phyloP scores from a whole-genome alignment of 2,113 vertebrate genomes.

The Bos indicus region DNA sequence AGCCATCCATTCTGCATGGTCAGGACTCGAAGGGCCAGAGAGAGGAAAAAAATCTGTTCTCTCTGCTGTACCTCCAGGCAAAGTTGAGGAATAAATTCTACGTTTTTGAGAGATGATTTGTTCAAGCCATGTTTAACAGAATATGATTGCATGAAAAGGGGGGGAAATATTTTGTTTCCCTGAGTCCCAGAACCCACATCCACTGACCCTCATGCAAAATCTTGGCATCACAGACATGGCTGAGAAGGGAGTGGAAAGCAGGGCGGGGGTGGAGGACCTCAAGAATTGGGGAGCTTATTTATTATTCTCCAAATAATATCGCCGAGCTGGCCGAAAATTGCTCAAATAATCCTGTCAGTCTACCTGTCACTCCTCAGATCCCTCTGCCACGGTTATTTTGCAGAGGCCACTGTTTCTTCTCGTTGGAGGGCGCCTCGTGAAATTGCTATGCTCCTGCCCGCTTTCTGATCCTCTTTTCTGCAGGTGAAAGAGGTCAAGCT shows the following conservation, averaged over 20 bases:
- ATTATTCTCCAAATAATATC: slow-evolving; percentile 74
- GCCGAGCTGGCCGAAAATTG: slow-evolving; percentile 70
- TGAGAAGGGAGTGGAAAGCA: not conserved
- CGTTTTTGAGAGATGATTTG: slow-evolving; percentile 86
- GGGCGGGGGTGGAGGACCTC: slow-evolving; percentile 14
- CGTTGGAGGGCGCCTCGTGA: slow-evolving; percentile 36
- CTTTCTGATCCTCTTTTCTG: not conserved
- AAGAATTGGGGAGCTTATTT: slow-evolving; percentile 64
- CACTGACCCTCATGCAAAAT: slow-evolving; percentile 70
- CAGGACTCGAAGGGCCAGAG: slow-evolving; percentile 88
- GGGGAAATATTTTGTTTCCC: slow-evolving; percentile 71
- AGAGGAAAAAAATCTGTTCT: slow-evolving; percentile 85
- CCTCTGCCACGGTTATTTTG: slow-evolving; percentile 70
- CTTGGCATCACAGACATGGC: slow-evolving; percentile 34
- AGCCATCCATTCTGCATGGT: slow-evolving; percentile 99
- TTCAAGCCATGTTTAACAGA: slow-evolving; percentile 84
- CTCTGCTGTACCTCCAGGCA: slow-evolving; percentile 89
- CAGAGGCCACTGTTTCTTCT: slow-evolving; percentile 63
- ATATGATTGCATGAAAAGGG: slow-evolving; percentile 79
- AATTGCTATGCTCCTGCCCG: not conserved
- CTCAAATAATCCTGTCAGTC: slow-evolving; percentile 76
- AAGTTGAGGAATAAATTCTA: slow-evolving; percentile 90
- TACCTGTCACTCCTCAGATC: slow-evolving; percentile 71
- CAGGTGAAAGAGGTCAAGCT: slow-evolving; percentile 1
- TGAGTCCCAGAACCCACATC: slow-evolving; percentile 77